Conservation (phyloP, 2,113 vertebrate species). For the Herpailurus yagouaroundi region DNA sequence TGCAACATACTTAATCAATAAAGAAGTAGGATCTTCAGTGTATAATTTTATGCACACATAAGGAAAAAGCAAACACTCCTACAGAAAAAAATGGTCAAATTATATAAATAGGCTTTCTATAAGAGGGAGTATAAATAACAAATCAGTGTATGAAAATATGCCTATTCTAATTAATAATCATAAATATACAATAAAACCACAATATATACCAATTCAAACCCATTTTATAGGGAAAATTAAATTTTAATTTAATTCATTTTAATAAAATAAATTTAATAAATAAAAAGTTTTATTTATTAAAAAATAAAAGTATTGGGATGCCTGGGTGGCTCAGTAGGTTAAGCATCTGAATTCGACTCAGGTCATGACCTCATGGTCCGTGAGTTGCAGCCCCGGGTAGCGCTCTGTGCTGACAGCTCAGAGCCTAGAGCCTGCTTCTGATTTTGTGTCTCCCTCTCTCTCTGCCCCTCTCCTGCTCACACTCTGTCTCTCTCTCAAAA, state of each 20-base stretch:
- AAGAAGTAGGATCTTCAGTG: not conserved
- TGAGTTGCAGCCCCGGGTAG: no score
- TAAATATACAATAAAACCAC: not conserved
- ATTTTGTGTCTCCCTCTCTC: no score
- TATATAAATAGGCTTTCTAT: not conserved
- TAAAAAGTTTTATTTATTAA: not conserved
- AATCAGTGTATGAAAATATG: not conserved
- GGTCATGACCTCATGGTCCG: no score
- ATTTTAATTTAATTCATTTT: not conserved
- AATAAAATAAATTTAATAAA: not conserved
- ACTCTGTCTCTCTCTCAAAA: no score
- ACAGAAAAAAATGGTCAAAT: not conserved
- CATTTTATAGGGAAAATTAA: not conserved
- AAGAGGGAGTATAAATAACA: not conserved
- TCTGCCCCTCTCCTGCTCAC: no score
- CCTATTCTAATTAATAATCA: not conserved
- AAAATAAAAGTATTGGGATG: not conserved
- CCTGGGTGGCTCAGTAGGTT: no score
- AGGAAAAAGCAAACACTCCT: not conserved
- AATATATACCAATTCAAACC: not conserved
- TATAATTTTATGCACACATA: not conserved
- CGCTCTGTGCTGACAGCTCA: no score
- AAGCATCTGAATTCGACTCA: no score
- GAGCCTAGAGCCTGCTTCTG: no score
- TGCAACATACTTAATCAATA: not conserved